A percentile compares a stretch with the other conserved stretches of the same genome.
Evolutionary conservation across 2,797 vertebrate species (phyloP).

Genomic region (Paguma larvata): DNA sequence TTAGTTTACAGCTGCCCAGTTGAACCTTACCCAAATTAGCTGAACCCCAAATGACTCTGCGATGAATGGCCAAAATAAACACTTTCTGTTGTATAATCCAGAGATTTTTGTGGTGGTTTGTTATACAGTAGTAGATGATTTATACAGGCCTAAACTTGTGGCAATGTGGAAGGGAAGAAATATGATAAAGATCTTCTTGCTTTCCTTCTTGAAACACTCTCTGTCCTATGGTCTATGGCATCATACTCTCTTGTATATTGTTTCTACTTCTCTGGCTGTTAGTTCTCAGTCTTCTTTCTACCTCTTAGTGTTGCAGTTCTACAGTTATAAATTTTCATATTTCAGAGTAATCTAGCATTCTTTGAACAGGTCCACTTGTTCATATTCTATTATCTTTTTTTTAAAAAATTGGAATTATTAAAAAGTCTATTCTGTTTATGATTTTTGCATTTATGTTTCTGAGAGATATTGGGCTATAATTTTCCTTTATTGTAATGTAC

Average conservation of each 20-base stretch:
- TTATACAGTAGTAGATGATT: background rate
- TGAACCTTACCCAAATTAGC: background rate
- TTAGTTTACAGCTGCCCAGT: background rate
- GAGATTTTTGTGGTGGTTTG: background rate
- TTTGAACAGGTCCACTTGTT: background rate
- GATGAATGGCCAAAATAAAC: background rate
- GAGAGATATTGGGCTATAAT: background rate
- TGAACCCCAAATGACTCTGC: background rate
- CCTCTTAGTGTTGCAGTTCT: background rate
- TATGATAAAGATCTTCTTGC: background rate
- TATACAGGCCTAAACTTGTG: background rate
- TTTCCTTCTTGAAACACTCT: background rate
- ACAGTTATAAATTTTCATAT: background rate
- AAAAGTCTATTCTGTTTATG: background rate
- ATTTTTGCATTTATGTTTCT: background rate
- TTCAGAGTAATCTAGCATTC: background rate
- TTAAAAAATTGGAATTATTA: background rate
- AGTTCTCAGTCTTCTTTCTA: background rate
- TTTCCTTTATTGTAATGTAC: background rate
- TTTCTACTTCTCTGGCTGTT: background rate
- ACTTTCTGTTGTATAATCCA: background rate
- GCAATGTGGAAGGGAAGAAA: background rate
- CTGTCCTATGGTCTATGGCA: background rate
- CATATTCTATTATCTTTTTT: background rate
- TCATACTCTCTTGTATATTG: background rate